phyloP scores from a whole-genome alignment of 1,140 invertebrate genomes.

The Drosophila pectinifera region DNA sequence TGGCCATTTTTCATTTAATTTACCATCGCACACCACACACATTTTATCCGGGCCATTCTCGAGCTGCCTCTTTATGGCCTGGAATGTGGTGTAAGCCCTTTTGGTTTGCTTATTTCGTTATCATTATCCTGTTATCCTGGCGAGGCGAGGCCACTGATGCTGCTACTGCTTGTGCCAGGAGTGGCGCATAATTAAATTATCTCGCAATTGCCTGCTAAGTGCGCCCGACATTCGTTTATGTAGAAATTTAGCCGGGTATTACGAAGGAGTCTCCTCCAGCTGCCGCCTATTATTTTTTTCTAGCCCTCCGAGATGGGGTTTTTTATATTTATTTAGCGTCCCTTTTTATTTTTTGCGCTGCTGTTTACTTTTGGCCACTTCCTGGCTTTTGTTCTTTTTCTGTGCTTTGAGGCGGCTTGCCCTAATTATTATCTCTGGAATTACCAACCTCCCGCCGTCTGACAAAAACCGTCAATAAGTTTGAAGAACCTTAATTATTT shows the following conservation, averaged over 20 bases:
- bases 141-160: too few species aligned
- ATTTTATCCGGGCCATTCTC: constrained; percentile 51
- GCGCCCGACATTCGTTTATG: constrained; percentile 69
- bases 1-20: constrained; percentile 74
- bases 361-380: constrained; percentile 45
- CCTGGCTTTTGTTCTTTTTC: constrained; percentile 61
- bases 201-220: constrained; percentile 81
- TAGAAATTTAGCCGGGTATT: constrained; percentile 62
- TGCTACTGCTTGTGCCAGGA: constrained; percentile 24
- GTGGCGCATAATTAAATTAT: constrained; percentile 78
- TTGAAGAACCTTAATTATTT: constrained; percentile 77
- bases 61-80: constrained; percentile 47
- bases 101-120: constrained; percentile 75
- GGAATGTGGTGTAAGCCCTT: constrained; percentile 53
- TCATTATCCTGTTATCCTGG: constrained; percentile 80
- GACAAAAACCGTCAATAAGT: constrained; percentile 67
- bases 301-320: constrained; percentile 31
- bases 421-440: constrained; percentile 78
- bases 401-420: constrained; percentile 9
- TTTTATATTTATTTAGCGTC: constrained; percentile 70
- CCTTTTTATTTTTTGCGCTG: constrained; percentile 37
- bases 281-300: constrained; percentile 5
- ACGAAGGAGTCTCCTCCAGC: constrained; percentile 27
- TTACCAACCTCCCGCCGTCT: constrained; percentile 16
- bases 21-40: constrained; percentile 40